Evolutionary conservation across 2,888 invertebrate genomes (phyloP).

Genomic region (Athalia circularis): DNA sequence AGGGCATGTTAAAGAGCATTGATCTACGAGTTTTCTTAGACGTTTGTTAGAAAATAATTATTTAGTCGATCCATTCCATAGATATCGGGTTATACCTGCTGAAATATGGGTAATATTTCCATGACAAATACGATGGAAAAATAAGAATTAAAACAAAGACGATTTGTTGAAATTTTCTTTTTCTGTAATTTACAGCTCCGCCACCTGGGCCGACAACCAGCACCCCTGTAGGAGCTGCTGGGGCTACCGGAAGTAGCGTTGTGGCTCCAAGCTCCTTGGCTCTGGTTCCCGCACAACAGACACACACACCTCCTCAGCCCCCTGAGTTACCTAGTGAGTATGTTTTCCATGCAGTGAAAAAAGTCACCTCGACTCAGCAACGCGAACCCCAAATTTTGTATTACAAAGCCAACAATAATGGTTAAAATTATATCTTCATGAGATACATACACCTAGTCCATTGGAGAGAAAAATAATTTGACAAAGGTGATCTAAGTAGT

Average conservation of each 20-base stretch:
- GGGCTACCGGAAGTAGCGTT: constrained; percentile 75
- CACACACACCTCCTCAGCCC: constrained; percentile 80
- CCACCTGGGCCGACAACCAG: constrained; percentile 75
- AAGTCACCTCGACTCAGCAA: neutral
- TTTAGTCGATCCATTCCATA: too few relatives aligned
- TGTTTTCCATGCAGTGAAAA: neutral
- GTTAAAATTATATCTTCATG: too few relatives aligned
- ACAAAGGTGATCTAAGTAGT: neutral
- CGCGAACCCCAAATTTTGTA: neutral
- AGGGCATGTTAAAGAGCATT: too few relatives aligned
- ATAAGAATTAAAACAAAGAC: neutral
- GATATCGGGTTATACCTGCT: too few relatives aligned
- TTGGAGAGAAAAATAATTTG: too few relatives aligned
- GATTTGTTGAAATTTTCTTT: constrained; percentile 1
- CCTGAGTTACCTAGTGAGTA: constrained; percentile 82
- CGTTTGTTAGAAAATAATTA: too few relatives aligned
- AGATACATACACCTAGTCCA: too few relatives aligned
- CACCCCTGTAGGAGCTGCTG: constrained; percentile 75
- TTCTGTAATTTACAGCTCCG: constrained; percentile 74
- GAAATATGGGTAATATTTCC: too few relatives aligned
- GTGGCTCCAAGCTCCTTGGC: constrained; percentile 73
- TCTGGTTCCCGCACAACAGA: constrained; percentile 77
- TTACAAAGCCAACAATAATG: too few relatives aligned
- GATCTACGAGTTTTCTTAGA: too few relatives aligned
- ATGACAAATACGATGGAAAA: too few relatives aligned